A percentile compares a stretch with the other conserved stretches of the same genome.
phyloP scores from a whole-genome alignment of 1,140 invertebrate species.

The Drosophila varians region DNA sequence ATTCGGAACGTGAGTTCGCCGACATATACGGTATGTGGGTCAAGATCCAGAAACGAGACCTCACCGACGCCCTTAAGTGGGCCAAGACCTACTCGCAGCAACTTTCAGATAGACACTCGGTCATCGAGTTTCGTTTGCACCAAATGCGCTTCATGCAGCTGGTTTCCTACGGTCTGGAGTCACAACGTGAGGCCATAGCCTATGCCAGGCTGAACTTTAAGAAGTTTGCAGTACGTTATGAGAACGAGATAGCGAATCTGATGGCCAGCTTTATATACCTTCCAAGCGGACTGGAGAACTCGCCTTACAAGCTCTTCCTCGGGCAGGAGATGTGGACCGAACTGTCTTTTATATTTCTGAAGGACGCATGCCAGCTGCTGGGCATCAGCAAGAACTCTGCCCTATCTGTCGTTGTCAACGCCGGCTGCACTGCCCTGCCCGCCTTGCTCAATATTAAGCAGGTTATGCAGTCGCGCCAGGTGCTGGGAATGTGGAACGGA shows the following conservation, averaged over 20 bases:
- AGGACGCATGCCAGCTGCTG: conserved; percentile 95
- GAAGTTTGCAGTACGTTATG: conserved; percentile 91
- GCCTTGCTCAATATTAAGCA: conserved; percentile 97
- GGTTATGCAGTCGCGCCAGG: conserved; percentile 97
- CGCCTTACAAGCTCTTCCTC: conserved; percentile 92
- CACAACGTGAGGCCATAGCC: conserved; percentile 87
- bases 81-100: conserved; percentile 87
- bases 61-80: conserved; percentile 92
- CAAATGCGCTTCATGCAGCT: conserved; percentile 85
- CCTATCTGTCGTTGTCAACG: conserved; percentile 90
- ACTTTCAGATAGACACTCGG: conserved; percentile 88
- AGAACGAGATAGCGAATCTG: conserved; percentile 93
- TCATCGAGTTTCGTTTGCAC: conserved; percentile 94
- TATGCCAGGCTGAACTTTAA: conserved; percentile 95
- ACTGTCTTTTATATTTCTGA: conserved; percentile 95
- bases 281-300: conserved; percentile 90
- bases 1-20: conserved; percentile 90
- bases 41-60: conserved; percentile 90
- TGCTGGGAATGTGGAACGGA: conserved; percentile 96
- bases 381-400: conserved; percentile 93
- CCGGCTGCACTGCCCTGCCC: conserved; percentile 96
- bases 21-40: conserved; percentile 94
- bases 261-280: conserved; percentile 95
- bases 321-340: conserved; percentile 92
- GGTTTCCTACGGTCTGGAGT: conserved; percentile 66